A percentile compares a stretch with the other conserved stretches of the same genome.
These are phyloP conservation scores for Formica selysi DNA, from an alignment of 1,140 invertebrate species.

Conservation along the genomic window DNA sequence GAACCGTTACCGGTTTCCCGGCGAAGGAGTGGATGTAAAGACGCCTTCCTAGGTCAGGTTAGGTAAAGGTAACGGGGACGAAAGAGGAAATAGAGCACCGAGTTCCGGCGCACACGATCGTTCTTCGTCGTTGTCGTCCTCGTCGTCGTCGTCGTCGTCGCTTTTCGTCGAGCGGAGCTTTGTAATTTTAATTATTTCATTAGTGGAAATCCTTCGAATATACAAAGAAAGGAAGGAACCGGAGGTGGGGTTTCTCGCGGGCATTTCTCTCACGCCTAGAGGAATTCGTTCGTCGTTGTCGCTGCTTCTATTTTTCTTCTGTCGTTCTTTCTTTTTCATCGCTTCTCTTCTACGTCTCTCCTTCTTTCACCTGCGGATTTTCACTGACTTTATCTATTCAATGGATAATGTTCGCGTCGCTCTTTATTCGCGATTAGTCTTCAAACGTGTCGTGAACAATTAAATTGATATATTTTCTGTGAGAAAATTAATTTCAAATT, in stretches of 20 bases:
- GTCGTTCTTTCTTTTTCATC: constrained; percentile 33
- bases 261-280: constrained; percentile 56
- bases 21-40: constrained; percentile 21
- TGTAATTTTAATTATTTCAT: constrained; percentile 83
- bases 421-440: constrained; percentile 51
- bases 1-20: constrained; percentile 40
- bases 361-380: constrained; percentile 57
- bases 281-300: constrained; percentile 66
- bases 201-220: constrained; percentile 77
- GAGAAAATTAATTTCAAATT: constrained; percentile 27
- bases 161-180: constrained; percentile 69
- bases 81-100: constrained; percentile 38
- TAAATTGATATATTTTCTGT: constrained; percentile 34
- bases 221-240: constrained; percentile 70
- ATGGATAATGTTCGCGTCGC: constrained; percentile 10
- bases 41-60: not conserved
- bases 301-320: constrained; percentile 72
- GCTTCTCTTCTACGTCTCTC: constrained; percentile 15
- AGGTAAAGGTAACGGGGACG: not conserved
- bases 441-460: not conserved
- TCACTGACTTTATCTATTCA: constrained; percentile 44
- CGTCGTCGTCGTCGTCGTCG: constrained; percentile 12
- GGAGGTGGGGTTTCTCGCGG: constrained; percentile 48
- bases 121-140: constrained; percentile 30
- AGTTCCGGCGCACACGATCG: constrained; percentile 55